These are phyloP conservation scores for Sarcophaga bullata DNA, from an alignment of 1,140 invertebrate genomes.

Conservation along the genomic window DNA sequence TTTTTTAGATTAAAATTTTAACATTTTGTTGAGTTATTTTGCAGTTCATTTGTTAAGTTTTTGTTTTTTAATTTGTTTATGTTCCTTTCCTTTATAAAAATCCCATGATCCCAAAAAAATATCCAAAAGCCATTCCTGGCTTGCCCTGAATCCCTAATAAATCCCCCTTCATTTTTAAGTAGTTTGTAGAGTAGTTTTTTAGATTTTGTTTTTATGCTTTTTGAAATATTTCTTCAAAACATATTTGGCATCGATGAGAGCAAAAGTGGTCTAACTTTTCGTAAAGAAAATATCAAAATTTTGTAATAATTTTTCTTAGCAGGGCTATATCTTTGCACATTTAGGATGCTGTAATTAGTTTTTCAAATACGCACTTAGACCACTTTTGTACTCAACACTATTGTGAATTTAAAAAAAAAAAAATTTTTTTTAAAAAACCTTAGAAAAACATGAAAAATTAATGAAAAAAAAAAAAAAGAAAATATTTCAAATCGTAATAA, in stretches of 20 bases:
- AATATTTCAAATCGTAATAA: no score
- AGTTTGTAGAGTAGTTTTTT: constrained; percentile 57
- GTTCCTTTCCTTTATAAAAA: constrained; percentile 47
- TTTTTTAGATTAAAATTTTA: constrained; percentile 32
- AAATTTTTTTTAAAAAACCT: no score
- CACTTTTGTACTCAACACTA: no score
- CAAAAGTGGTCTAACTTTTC: no score
- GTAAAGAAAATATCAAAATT: constrained; percentile 51
- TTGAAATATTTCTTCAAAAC: not conserved
- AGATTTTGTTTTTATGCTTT: constrained; percentile 41
- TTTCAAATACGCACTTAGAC: no score
- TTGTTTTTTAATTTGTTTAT: constrained; percentile 45
- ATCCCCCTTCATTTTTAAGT: constrained; percentile 62
- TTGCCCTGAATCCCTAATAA: constrained; percentile 66
- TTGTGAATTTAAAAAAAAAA: no score
- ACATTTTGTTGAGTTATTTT: constrained; percentile 22
- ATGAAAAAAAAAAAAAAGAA: no score
- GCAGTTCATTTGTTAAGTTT: not conserved
- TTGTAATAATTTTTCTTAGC: constrained; percentile 18
- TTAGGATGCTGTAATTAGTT: no score
- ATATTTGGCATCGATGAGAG: no score
- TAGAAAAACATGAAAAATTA: no score
- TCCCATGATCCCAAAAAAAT: constrained; percentile 48
- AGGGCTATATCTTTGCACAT: no score
- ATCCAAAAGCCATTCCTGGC: constrained; percentile 70